These are phyloP conservation scores for Uloborus diversus DNA, from an alignment of 1,140 invertebrate genomes.

Conservation along the genomic window DNA sequence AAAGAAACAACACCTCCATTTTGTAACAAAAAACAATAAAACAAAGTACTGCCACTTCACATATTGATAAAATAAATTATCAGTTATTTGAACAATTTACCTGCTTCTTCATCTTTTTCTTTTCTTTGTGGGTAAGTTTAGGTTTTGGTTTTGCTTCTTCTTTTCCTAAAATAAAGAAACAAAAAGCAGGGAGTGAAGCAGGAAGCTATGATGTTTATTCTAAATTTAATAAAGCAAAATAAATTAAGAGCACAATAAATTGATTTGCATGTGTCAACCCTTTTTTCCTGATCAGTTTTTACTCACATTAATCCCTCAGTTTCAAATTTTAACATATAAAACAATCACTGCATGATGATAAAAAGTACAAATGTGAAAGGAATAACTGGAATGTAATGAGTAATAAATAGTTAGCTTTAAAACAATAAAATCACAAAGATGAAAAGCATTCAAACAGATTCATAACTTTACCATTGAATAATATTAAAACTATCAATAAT, in stretches of 20 bases:
- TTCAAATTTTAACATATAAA: neutral
- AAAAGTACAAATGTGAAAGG: neutral
- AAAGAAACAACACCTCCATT: too few species aligned
- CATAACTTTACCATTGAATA: too few species aligned
- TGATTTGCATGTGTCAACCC: neutral
- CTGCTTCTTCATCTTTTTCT: conserved; percentile 90
- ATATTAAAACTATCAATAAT: too few species aligned
- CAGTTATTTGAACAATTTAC: conserved; percentile 59
- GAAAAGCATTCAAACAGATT: too few species aligned
- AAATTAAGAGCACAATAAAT: neutral
- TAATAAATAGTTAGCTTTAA: neutral
- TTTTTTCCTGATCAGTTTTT: neutral
- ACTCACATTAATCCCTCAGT: neutral
- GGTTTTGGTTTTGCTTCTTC: conserved; percentile 39
- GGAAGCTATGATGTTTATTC: neutral
- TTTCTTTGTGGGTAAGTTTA: conserved; percentile 90
- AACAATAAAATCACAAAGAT: too few species aligned
- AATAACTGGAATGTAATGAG: neutral
- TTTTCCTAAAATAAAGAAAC: conserved; percentile 9
- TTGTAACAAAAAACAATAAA: too few species aligned
- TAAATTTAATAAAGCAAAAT: neutral
- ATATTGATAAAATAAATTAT: neutral
- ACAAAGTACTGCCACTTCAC: conserved; percentile 5
- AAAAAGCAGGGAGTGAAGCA: neutral
- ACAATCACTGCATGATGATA: neutral